Base-by-base conservation (phyloP, 2,113 vertebrate genomes). In the Amblyornis subalaris region DNA sequence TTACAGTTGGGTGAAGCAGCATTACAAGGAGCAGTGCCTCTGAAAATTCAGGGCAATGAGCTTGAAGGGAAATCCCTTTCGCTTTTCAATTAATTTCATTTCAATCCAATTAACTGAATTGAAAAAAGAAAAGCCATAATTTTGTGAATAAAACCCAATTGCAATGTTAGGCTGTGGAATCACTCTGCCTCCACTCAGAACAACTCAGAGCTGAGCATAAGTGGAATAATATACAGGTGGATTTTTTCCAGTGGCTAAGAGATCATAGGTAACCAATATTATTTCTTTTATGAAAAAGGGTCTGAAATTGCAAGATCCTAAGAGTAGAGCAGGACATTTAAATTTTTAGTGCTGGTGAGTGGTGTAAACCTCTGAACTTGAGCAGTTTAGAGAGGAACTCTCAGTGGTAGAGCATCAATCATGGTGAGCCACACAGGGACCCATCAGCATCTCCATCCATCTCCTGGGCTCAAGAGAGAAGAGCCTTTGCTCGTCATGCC, bases 321-420 rank as follows among this genome's bases (percentile, higher is more conserved):
- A 8, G 13, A 75, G 5, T 7, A 29, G 13, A 70, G 21, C 6
- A 25, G 14, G 10, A 35, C 8, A n/a, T 81, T 61, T 47, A 22
- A 82, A 12, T n/a, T 33, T 10, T 45, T 44, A 60, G 6, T 31
- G 35, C 4, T 69, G 54, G 9, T 36, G 50, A 57, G 12, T n/a
- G 61, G 12, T 44, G 25, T 18, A 77, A 84, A n/a, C 12, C 40
- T 23, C 14, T 53, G 29, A 88, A 54, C 6, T 72, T 69, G 31
- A 48, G 17, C 21, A 72, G 6, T 45, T 88, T 65, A 35, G 42
- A 71, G 26, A 51, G 22, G 12, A 76, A 15, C 25, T 47, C 19
- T 54, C 17, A 8, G 0, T 12, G 0, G 1, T 21, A 20, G 51
- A 71, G 14, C 44, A 47, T 20, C 0, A 1, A 35, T 60, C 2